Conservation (phyloP, 2,113 vertebrate genomes). For the Gracilinanus agilis region DNA sequence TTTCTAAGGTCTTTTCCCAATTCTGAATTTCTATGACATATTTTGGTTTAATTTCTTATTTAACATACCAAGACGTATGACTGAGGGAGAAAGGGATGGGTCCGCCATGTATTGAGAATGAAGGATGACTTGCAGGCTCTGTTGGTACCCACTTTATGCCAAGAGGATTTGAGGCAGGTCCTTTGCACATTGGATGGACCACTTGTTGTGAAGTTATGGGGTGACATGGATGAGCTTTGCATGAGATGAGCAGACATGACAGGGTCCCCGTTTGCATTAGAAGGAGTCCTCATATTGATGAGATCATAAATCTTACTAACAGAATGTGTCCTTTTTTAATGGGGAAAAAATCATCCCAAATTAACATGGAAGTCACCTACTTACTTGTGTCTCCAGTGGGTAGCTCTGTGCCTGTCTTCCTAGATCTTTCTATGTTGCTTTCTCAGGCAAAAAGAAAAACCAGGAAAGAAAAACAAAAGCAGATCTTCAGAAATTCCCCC, state of each 20-base stretch:
- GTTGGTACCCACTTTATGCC: neutral
- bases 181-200: neutral
- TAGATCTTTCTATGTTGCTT: neutral
- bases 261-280: neutral
- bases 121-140: neutral
- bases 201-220: neutral
- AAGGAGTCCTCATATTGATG: neutral
- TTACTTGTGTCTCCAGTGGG: neutral
- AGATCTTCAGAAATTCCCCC: neutral
- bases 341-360: neutral
- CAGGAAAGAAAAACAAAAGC: neutral
- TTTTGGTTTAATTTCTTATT: neutral
- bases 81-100: neutral
- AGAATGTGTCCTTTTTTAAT: constrained; percentile 16
- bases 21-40: neutral
- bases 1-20: neutral
- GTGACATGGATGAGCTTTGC: neutral
- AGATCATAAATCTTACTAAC: constrained; percentile 27
- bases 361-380: neutral
- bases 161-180: neutral
- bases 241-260: neutral
- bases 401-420: neutral
- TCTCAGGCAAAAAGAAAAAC: constrained; percentile 14
- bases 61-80: neutral
- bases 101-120: neutral